phyloP scores from a whole-genome alignment of 2,797 vertebrate genomes.

The Malacoraja senta region DNA sequence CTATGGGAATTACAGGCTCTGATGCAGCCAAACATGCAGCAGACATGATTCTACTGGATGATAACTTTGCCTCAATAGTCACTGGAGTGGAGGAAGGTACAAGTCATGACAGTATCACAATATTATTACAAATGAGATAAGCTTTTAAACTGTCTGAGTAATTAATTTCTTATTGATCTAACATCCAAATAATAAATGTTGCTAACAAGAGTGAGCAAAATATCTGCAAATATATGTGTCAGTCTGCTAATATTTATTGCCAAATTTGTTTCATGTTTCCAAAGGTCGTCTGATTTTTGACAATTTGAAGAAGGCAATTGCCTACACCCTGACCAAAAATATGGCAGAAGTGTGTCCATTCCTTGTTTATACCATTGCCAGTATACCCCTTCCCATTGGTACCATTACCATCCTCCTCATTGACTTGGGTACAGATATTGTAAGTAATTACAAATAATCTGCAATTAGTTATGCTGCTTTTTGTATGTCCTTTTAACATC shows the following conservation, averaged over 20 bases:
- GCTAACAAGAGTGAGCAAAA: neutral
- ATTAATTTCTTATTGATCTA: neutral
- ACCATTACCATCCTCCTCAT: slow-evolving; percentile 70
- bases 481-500: neutral
- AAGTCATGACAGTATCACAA: neutral
- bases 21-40: slow-evolving; percentile 68
- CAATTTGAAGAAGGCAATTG: slow-evolving; percentile 70
- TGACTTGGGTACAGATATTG: slow-evolving; percentile 67
- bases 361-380: slow-evolving; percentile 62
- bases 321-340: slow-evolving; percentile 70
- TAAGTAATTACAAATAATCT: slow-evolving; percentile 49
- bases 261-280: neutral
- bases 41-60: slow-evolving; percentile 62
- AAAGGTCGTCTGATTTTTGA: slow-evolving; percentile 70
- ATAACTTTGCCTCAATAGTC: slow-evolving; percentile 53
- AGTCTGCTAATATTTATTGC: neutral
- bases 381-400: slow-evolving; percentile 64
- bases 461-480: neutral
- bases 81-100: slow-evolving; percentile 72
- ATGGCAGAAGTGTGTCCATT: slow-evolving; percentile 69
- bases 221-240: neutral
- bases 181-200: neutral
- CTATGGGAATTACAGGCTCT: slow-evolving; percentile 68
- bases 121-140: neutral
- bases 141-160: no score